Base-by-base conservation (phyloP, 2,888 invertebrate genomes). In the Eristalis pertinax region DNA sequence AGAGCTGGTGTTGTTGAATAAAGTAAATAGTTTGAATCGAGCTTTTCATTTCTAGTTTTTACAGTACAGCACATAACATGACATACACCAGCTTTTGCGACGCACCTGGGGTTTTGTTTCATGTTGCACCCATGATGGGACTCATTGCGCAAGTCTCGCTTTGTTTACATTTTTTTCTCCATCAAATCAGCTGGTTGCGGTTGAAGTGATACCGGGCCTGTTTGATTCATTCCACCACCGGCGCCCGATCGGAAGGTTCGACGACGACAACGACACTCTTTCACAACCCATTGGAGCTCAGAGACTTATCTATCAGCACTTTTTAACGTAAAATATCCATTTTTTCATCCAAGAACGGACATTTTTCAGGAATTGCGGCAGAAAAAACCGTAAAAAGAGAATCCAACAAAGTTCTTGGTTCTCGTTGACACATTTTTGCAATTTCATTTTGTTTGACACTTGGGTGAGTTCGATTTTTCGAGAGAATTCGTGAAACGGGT, bases 401-500 rank as follows among this genome's bases (percentile, higher is more conserved):
- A 50, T 19, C 5, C 50, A 50, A 19, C 7, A 19, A 50, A 19
- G 8, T 19, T 50, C 7, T 8, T 3, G 24, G n/a, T n/a, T 26
- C 11, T 15, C n/a, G 8, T 26, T 63, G 62, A 74, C 41, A 74
- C 41, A 29, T 78, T 64, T 58, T 15, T 35, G 77, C 70, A 58
- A 22, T 72, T 58, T 72, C 58, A 78, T 64, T 41, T 29, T n/a
- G 19, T 11, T 35, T 67, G 65, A 73, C 72, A 35, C 5, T 38
- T 60, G 26, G 79, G 56, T 72, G 4, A 26, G 78, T 80, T 81
- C 56, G 63, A 41, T 69, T 70, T 24, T 41, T 35, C 58, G 4
- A 24, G 26, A 10, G 7, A 10, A 19, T 7, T 11, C 22, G 38
- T 32, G 38, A 32, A 41, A 26, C 60, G 41, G 26, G 4, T 5